Evolutionary conservation across 2,888 invertebrate genomes (phyloP).

Genomic region (Metalampra italica): DNA sequence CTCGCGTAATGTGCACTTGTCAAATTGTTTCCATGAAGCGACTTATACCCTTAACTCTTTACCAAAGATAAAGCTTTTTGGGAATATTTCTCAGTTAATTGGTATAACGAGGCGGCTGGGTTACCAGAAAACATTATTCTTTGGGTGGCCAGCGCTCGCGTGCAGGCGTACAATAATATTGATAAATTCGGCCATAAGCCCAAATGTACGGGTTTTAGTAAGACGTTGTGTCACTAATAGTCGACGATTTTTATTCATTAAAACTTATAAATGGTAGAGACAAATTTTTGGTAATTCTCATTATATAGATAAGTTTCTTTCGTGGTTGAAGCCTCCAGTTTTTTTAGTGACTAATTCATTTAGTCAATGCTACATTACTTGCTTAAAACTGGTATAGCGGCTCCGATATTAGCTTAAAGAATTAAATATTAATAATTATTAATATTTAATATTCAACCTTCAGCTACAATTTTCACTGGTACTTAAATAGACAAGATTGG

Average conservation of each 20-base stretch:
- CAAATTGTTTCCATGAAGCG: too few relatives aligned
- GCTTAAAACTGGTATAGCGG: too few relatives aligned
- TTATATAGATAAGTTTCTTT: background rate
- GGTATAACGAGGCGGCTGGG: conserved; percentile 43
- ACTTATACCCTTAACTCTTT: conserved; percentile 40
- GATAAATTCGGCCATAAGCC: background rate
- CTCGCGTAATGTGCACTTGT: too few relatives aligned
- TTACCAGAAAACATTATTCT: conserved; percentile 37
- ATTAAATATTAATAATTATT: too few relatives aligned
- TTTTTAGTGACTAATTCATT: too few relatives aligned
- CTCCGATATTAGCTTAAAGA: too few relatives aligned
- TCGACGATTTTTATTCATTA: background rate
- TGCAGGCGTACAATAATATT: background rate
- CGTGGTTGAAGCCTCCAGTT: too few relatives aligned
- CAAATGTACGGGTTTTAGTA: background rate
- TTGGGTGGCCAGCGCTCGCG: conserved; percentile 44
- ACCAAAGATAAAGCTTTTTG: conserved; percentile 45
- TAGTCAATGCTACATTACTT: too few relatives aligned
- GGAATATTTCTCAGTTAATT: conserved; percentile 54
- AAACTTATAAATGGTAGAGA: background rate
- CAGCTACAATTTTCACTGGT: too few relatives aligned
- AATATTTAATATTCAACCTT: too few relatives aligned
- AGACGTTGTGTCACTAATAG: background rate
- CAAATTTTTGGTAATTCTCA: background rate
- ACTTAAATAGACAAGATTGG: too few relatives aligned